Base-by-base conservation (phyloP, 2,888 invertebrate genomes). In the Cartodere bifasciata region DNA sequence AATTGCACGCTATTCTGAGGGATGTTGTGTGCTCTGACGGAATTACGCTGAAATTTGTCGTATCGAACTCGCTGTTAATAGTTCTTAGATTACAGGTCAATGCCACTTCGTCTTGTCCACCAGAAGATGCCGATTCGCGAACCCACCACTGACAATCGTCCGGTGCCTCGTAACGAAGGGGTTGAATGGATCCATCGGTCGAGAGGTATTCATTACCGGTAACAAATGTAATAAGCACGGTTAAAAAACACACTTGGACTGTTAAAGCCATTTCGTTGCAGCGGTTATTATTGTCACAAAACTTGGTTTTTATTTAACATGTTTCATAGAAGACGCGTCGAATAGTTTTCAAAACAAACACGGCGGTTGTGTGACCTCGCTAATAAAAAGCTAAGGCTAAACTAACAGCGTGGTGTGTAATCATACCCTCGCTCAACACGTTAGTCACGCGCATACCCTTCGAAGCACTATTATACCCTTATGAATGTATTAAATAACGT, bases 11-110 rank as follows among this genome's bases (percentile, higher is more conserved):
- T 50, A 87, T 77, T 47, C 75, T 69, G 36, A 87, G 60, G 4
- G 80, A 78, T 14, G 80, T 77, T 12, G 86, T 86, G 53, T 83
- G 78, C 52, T 86, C 84, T 9, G 81, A 73, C 25, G 85, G 84
- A 38, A 86, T 84, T 31, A 83, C 81, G 62, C 82, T 83, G 54
- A 86, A 85, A 62, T 87, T 87, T 17, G 85, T 88, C 41, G 81
- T 82, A 60, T 81, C 86, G 55, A 79, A 83, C 57, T 83, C 86
- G 65, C 84, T 84, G 62, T 86, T 84, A 52, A 86, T 82, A 29
- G 85, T 79, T 46, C 86, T 68, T 49, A 86, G 67, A 61, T 81
- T 74, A 63, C 86, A 82, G 38, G 75, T 76, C 40, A 84, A 68
- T 11, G 79, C 74, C 39, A 84, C 80, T 62, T 85, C 80, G 46